Evolutionary conservation across 2,888 invertebrate species (phyloP).

Genomic region (Drosophila eohydei): DNA sequence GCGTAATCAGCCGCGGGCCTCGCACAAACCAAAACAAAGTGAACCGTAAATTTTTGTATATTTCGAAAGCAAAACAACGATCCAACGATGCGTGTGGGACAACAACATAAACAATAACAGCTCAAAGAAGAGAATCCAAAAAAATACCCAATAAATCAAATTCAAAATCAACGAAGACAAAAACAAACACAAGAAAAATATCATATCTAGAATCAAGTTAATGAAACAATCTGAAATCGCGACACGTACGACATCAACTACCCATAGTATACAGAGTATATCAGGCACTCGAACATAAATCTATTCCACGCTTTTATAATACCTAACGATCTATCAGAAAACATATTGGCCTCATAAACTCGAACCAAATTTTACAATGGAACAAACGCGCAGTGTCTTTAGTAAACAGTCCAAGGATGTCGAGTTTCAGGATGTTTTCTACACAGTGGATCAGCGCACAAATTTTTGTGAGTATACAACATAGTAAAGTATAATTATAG

Average conservation of each 20-base stretch:
- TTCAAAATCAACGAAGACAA: slow-evolving; percentile 7
- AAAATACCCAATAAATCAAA: slow-evolving; percentile 6
- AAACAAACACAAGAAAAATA: slow-evolving; percentile 8
- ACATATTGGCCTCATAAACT: slow-evolving; percentile 30
- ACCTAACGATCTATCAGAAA: slow-evolving; percentile 10
- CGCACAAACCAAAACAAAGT: slow-evolving; percentile 44
- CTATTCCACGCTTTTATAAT: slow-evolving; percentile 9
- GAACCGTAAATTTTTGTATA: slow-evolving; percentile 12
- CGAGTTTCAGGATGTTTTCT: slow-evolving; percentile 84
- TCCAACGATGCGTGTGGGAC: slow-evolving; percentile 36
- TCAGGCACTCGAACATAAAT: slow-evolving; percentile 5
- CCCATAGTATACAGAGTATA: background rate
- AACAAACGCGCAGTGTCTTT: slow-evolving; percentile 58
- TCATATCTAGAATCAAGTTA: slow-evolving; percentile 43
- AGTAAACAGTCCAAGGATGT: slow-evolving; percentile 82
- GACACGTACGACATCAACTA: slow-evolving; percentile 57
- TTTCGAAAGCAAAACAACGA: slow-evolving; percentile 37
- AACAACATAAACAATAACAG: slow-evolving; percentile 47
- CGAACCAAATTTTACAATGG: slow-evolving; percentile 39
- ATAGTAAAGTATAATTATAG: too few relatives aligned
- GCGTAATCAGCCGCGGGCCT: slow-evolving; percentile 57
- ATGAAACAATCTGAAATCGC: slow-evolving; percentile 67
- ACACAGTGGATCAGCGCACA: slow-evolving; percentile 80
- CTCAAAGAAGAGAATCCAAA: slow-evolving; percentile 9
- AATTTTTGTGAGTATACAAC: slow-evolving; percentile 69